Conservation (phyloP, 2,113 vertebrate genomes). For the Bombycilla garrulus region DNA sequence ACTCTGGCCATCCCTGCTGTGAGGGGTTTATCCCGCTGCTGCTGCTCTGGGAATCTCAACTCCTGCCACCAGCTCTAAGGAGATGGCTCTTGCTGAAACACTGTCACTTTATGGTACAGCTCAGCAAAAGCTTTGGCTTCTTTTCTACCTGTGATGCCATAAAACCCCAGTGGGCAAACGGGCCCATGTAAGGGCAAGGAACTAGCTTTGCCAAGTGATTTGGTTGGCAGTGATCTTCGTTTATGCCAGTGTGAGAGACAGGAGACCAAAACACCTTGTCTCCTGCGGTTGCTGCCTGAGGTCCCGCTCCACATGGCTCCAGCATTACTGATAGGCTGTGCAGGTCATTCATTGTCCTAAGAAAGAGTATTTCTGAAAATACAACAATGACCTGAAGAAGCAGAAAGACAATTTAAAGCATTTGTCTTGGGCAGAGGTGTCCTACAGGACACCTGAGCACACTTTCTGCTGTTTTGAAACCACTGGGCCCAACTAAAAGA, state of each 20-base stretch:
- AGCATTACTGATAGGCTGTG: background rate
- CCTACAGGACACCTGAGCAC: background rate
- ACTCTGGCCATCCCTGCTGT: background rate
- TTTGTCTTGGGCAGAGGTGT: background rate
- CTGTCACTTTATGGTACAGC: background rate
- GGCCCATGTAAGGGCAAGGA: background rate
- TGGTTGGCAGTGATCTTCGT: rapidly evolving
- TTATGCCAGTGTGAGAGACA: background rate
- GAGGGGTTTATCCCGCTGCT: background rate
- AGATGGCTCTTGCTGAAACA: background rate
- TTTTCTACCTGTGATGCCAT: background rate
- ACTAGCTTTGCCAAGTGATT: background rate
- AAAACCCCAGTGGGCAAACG: background rate
- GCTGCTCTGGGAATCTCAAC: background rate
- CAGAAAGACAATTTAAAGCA: background rate
- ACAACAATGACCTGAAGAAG: background rate
- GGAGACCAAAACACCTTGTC: background rate
- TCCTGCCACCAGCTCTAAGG: background rate
- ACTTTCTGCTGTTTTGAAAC: background rate
- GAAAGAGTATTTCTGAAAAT: background rate
- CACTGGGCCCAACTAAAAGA: background rate
- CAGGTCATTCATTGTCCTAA: background rate
- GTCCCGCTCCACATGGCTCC: background rate
- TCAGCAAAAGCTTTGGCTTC: background rate
- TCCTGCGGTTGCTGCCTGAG: background rate